Conservation (phyloP, 2,888 invertebrate species). For the Eurytoma californica region DNA sequence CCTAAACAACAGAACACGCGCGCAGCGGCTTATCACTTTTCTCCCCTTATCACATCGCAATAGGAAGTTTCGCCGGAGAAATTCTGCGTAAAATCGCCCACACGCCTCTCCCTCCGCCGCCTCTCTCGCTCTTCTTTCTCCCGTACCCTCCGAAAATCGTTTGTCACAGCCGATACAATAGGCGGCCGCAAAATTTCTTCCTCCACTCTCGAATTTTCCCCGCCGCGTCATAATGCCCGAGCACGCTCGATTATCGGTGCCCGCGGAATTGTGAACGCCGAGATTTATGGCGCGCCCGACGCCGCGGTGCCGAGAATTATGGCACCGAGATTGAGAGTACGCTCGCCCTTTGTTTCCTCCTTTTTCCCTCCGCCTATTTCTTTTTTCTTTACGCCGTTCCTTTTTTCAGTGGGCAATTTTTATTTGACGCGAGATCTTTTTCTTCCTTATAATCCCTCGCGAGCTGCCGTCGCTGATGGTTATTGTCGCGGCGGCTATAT, state of each 20-base stretch:
- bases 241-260: slow-evolving; percentile 43
- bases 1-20: too few species aligned
- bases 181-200: slow-evolving; percentile 39
- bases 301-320: slow-evolving; percentile 28
- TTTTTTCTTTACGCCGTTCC: not conserved
- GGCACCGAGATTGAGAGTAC: slow-evolving; percentile 6
- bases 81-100: slow-evolving; percentile 1
- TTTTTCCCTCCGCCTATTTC: not conserved
- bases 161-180: slow-evolving; percentile 41
- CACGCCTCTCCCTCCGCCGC: slow-evolving; percentile 1
- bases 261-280: slow-evolving; percentile 39
- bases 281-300: slow-evolving; percentile 37
- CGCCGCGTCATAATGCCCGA: slow-evolving; percentile 15
- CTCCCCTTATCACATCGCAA: slow-evolving; percentile 3
- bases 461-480: not conserved
- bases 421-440: not conserved
- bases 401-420: not conserved
- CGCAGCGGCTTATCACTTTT: not conserved
- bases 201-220: not conserved
- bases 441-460: too few species aligned
- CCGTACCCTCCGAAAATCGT: slow-evolving; percentile 12
- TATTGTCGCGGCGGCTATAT: slow-evolving; percentile 14
- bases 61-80: not conserved
- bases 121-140: not conserved
- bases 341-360: not conserved